Evolutionary conservation across 1,140 invertebrate species (phyloP), one percentile per base, ranked within the genome.

Genomic region (Drosophila obscura): DNA sequence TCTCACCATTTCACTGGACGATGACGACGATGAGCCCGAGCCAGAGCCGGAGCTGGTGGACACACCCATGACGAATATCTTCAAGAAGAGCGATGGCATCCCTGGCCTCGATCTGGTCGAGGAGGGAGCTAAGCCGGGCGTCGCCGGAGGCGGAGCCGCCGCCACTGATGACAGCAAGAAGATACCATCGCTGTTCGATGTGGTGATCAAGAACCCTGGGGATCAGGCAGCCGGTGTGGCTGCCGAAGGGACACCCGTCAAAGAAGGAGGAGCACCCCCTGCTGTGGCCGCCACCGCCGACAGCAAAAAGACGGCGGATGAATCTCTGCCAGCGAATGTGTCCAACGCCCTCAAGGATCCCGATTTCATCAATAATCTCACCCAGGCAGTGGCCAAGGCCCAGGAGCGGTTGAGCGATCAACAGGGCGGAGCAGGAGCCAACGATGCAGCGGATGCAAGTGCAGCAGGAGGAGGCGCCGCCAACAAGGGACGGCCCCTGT

Each of bases 71-170:
- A 69, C 68, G 16, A 82, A 73, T 41, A 80, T 91, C n/a, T 91
- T 91, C 44, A 90, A 90, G n/a, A 91, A 90, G 58, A 78, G 46
- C 11, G 88, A 87, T 13, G 94, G 93, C 39, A 95, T 95, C 69
- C 94, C 94, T 9, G 94, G 94, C 8, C 92, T 95, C 45, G 94
- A 95, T 92, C 92, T 95, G 67, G 94, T 95, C 8, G 92, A 92
- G 15, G 59, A 28, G 64, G 74, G 72, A 28, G 48, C 24, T 24
- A 11, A 22, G n/a, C 31, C 43, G 11, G 35, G 1, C 35, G 35
- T 13, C 4, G 31, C 9, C 31, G 35, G 3, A 39, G 35, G 11
- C 1, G 26, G 5, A 6, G 26, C 26, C 26, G 26, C 26, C 7
- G 48, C 26, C 8, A 43, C 51, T 22, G 16, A 35, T 6, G 8